Conservation (phyloP, 2,888 invertebrate genomes). For the Rhagonycha fulva region DNA sequence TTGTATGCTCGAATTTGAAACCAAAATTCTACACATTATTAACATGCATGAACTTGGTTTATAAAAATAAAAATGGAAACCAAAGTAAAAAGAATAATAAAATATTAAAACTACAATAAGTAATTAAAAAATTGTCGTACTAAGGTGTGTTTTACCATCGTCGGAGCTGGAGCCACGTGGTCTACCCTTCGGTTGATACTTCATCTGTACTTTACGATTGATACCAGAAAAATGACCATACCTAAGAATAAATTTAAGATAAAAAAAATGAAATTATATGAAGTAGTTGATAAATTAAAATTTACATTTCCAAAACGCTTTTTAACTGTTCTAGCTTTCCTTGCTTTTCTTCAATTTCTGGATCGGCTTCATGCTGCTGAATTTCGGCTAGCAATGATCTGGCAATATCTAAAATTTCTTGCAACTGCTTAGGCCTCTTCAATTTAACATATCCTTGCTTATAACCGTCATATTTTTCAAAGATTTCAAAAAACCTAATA, state of each 20-base stretch:
- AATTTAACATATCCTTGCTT: slow-evolving; percentile 96
- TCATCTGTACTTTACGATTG: slow-evolving; percentile 99
- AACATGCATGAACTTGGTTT: not conserved
- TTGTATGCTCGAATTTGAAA: too few relatives aligned
- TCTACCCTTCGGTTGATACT: slow-evolving; percentile 95
- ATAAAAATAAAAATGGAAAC: not conserved
- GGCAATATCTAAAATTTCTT: slow-evolving; percentile 96
- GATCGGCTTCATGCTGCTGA: slow-evolving; percentile 84
- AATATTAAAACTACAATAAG: slow-evolving; percentile 23
- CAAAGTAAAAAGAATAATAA: not conserved
- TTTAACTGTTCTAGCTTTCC: slow-evolving; percentile 97
- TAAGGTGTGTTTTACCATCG: slow-evolving; percentile 73
- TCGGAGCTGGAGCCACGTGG: slow-evolving; percentile 91
- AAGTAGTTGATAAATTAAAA: slow-evolving; percentile 30
- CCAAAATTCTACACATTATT: too few relatives aligned
- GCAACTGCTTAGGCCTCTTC: slow-evolving; percentile 95
- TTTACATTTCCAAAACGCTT: slow-evolving; percentile 98
- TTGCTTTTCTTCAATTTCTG: slow-evolving; percentile 95
- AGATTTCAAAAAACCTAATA: slow-evolving; percentile 94
- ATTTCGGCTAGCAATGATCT: slow-evolving; percentile 88
- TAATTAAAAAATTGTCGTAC: slow-evolving; percentile 43
- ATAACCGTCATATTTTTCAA: slow-evolving; percentile 95
- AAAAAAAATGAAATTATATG: not conserved
- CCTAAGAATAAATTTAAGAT: slow-evolving; percentile 60
- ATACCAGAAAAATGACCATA: slow-evolving; percentile 99